A percentile compares a stretch with the other conserved stretches of the same genome.
phyloP scores from a whole-genome alignment of 2,113 vertebrate genomes.

The Hemiscyllium ocellatum region DNA sequence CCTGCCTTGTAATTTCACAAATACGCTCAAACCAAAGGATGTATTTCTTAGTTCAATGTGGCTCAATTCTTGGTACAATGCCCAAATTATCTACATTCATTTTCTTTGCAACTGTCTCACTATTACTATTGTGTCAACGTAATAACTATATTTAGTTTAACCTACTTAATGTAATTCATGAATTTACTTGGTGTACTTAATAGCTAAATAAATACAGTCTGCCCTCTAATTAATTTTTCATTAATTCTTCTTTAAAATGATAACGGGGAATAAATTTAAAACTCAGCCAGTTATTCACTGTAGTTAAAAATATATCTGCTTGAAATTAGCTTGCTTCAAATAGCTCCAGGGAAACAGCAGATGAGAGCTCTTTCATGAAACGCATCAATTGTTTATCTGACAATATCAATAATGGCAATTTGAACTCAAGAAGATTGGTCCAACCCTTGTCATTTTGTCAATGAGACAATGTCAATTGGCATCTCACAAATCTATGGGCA shows the following conservation, averaged over 20 bases:
- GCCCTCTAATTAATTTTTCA: background rate
- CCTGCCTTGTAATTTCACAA: background rate
- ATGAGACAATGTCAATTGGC: no score
- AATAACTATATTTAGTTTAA: background rate
- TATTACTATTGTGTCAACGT: background rate
- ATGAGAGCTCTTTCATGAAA: background rate
- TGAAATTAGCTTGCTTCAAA: background rate
- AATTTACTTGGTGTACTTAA: background rate
- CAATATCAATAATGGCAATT: no score
- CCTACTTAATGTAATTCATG: background rate
- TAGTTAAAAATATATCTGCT: background rate
- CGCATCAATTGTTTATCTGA: background rate
- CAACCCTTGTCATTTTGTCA: no score
- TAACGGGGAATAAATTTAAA: background rate
- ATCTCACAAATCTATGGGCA: background rate
- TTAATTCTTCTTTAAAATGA: background rate
- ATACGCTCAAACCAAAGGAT: background rate
- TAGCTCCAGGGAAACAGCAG: background rate
- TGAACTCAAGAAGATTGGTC: no score
- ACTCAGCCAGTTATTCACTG: background rate
- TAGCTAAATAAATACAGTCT: background rate
- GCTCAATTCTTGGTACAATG: background rate
- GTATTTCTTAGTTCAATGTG: background rate
- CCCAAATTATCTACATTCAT: background rate
- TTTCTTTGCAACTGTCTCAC: background rate